Evolutionary conservation across 2,888 invertebrate genomes (phyloP).

Genomic region (Julus scandinavius): DNA sequence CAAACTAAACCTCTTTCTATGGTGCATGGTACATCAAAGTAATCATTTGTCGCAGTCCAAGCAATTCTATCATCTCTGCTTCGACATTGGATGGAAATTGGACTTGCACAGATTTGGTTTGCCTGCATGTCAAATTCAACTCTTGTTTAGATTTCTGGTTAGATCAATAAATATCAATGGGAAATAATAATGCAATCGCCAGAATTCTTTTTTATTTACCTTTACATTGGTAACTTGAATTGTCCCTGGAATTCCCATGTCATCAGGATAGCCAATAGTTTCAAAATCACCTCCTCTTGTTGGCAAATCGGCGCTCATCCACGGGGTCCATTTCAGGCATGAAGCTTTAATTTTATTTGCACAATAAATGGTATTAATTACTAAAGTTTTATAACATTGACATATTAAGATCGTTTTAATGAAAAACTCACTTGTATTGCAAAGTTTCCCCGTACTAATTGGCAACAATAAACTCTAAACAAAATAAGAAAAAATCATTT

Average conservation of each 20-base stretch:
- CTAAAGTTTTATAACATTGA: background rate
- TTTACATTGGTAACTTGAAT: background rate
- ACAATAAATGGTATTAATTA: background rate
- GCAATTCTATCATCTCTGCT: constrained; percentile 19
- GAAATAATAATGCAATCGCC: background rate
- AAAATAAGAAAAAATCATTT: background rate
- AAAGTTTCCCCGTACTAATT: constrained; percentile 1
- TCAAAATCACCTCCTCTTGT: constrained; percentile 48
- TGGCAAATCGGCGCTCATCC: constrained; percentile 50
- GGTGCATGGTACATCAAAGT: constrained; percentile 46
- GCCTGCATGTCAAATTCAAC: background rate
- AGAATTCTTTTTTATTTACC: background rate
- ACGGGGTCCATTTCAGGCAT: constrained; percentile 53
- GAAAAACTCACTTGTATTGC: background rate
- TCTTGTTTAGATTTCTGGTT: background rate
- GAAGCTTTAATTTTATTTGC: background rate
- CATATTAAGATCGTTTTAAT: background rate
- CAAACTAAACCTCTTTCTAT: constrained; percentile 48
- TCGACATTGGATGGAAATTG: constrained; percentile 52
- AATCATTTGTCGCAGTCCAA: constrained; percentile 46
- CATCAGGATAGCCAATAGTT: constrained; percentile 51
- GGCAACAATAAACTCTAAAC: constrained; percentile 43
- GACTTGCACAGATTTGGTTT: constrained; percentile 32
- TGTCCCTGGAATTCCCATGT: constrained; percentile 52
- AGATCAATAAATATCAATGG: background rate